Conservation (phyloP, 2,113 vertebrate species). For the Aptenodytes forsteri region DNA sequence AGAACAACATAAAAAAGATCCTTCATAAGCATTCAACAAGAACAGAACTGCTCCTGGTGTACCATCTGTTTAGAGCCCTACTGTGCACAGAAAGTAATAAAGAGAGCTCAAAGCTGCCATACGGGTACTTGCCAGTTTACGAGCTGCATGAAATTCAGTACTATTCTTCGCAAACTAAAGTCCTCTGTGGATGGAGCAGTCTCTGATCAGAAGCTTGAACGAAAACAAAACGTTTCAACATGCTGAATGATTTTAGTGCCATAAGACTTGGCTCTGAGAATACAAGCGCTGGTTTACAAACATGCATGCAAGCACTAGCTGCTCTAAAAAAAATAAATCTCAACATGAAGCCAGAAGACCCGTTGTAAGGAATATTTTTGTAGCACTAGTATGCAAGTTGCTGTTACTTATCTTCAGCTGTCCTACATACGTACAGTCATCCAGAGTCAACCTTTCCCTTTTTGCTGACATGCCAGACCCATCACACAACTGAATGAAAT, state of each 20-base stretch:
- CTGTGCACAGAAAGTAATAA: not conserved
- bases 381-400: no score
- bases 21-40: not conserved
- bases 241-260: not conserved
- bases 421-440: accelerated
- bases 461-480: accelerated
- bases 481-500: not conserved
- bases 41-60: not conserved
- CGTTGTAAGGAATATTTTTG: accelerated
- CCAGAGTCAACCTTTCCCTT: not conserved
- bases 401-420: not conserved
- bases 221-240: not conserved
- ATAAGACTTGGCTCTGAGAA: not conserved
- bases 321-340: not conserved
- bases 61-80: not conserved
- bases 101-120: not conserved
- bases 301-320: accelerated
- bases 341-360: not conserved
- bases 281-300: not conserved
- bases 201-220: not conserved
- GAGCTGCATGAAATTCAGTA: accelerated
- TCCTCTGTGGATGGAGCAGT: not conserved
- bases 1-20: not conserved
- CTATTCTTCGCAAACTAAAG: not conserved
- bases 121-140: not conserved